phyloP scores from a whole-genome alignment of 2,888 invertebrate genomes.

The Acleris sparsana region DNA sequence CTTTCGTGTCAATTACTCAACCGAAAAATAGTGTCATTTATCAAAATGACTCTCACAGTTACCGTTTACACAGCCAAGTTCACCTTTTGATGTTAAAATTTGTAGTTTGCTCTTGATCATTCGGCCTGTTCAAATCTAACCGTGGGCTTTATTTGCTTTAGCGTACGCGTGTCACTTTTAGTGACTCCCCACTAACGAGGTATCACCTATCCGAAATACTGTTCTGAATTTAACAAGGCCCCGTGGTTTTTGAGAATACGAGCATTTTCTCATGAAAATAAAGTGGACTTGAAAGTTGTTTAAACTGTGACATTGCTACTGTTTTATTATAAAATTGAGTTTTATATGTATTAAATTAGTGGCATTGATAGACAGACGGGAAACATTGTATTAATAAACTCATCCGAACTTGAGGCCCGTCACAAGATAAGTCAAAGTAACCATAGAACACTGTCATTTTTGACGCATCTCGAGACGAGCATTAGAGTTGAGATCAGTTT shows the following conservation, averaged over 20 bases:
- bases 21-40: constrained; percentile 1
- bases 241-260: constrained; percentile 29
- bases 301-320: constrained; percentile 38
- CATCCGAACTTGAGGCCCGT: too few relatives aligned
- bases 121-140: constrained; percentile 38
- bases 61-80: constrained; percentile 18
- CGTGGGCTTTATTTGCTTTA: constrained; percentile 53
- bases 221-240: constrained; percentile 33
- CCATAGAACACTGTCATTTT: too few relatives aligned
- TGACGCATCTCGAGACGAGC: too few relatives aligned
- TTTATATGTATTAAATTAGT: too few relatives aligned
- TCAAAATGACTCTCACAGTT: constrained; percentile 21
- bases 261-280: constrained; percentile 21
- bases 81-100: constrained; percentile 33
- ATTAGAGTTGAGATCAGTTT: too few relatives aligned
- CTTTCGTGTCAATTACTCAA: too few relatives aligned
- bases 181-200: constrained; percentile 50
- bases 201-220: constrained; percentile 40
- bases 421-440: too few relatives aligned
- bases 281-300: constrained; percentile 1
- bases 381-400: too few relatives aligned
- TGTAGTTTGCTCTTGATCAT: constrained; percentile 43
- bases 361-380: too few relatives aligned
- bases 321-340: background rate
- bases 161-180: constrained; percentile 59